phyloP scores from a whole-genome alignment of 2,797 vertebrate species.

The Brachyalestes nurse region DNA sequence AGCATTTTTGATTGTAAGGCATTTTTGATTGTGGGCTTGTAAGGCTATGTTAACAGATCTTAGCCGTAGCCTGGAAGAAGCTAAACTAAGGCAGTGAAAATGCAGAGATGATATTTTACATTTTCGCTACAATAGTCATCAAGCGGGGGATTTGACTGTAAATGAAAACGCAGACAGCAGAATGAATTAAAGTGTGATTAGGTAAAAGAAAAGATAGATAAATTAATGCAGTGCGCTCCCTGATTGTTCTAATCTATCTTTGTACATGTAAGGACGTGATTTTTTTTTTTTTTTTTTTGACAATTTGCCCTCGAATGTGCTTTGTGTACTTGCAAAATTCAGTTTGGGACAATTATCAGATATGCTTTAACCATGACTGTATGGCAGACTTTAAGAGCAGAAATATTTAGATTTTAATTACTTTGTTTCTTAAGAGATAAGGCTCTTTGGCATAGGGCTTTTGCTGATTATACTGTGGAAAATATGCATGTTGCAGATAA shows the following conservation, averaged over 20 bases:
- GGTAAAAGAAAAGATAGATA: constrained; percentile 5
- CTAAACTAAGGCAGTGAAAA: not conserved
- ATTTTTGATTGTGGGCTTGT: not conserved
- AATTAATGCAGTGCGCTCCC: constrained; percentile 1
- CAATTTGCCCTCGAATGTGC: constrained; percentile 25
- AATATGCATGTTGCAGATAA: constrained; percentile 67
- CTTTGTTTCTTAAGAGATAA: constrained; percentile 61
- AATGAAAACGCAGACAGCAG: not conserved
- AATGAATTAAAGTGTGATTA: constrained; percentile 22
- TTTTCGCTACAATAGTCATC: not conserved
- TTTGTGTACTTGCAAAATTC: constrained; percentile 36
- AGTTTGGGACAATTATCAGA: constrained; percentile 50
- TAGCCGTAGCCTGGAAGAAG: not conserved
- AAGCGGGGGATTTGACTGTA: not conserved
- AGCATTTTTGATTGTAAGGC: not conserved
- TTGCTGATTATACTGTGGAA: constrained; percentile 62
- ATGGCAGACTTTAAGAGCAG: constrained; percentile 57
- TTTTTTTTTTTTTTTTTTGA: constrained; percentile 21
- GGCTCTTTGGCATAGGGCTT: constrained; percentile 50
- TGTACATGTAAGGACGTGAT: constrained; percentile 13
- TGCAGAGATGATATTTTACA: not conserved
- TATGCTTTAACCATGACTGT: constrained; percentile 49
- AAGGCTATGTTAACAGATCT: not conserved
- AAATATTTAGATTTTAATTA: constrained; percentile 62
- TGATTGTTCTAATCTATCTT: constrained; percentile 27